phyloP scores from a whole-genome alignment of 2,888 invertebrate species.

The Plutella xylostella region DNA sequence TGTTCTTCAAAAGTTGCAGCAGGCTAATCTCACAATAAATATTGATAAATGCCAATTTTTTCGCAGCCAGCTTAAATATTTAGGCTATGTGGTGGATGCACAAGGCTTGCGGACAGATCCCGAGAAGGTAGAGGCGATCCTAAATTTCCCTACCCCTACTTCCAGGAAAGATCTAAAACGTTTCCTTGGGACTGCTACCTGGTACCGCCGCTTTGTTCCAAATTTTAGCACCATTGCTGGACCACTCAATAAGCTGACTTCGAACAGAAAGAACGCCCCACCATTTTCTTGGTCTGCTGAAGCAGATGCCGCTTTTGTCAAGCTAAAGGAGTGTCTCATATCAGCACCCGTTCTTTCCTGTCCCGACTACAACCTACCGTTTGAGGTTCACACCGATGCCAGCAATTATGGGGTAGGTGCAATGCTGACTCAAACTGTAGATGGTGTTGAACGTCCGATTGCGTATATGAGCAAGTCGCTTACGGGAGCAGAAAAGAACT shows the following conservation, averaged over 20 bases:
- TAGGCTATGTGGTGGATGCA: constrained; percentile 19
- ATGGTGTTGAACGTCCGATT: background rate
- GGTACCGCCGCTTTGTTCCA: constrained; percentile 22
- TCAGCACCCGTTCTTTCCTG: constrained; percentile 6
- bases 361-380: constrained; percentile 1
- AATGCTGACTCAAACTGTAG: constrained; percentile 6
- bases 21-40: constrained; percentile 21
- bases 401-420: constrained; percentile 3
- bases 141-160: constrained; percentile 19
- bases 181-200: constrained; percentile 22
- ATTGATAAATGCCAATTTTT: constrained; percentile 20
- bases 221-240: constrained; percentile 19
- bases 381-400: constrained; percentile 8
- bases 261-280: constrained; percentile 17
- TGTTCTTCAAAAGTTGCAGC: constrained; percentile 17
- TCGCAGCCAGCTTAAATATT: constrained; percentile 16
- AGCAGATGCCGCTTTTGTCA: constrained; percentile 18
- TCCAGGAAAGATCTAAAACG: constrained; percentile 19
- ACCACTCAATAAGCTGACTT: constrained; percentile 21
- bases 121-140: too few relatives aligned
- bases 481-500: too few relatives aligned
- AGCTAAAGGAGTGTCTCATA: constrained; percentile 12
- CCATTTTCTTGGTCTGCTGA: constrained; percentile 21
- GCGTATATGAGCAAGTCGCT: constrained; percentile 5
- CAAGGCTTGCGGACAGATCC: too few relatives aligned